phyloP scores from a whole-genome alignment of 2,888 invertebrate species.

The Aporophyla lueneburgensis region DNA sequence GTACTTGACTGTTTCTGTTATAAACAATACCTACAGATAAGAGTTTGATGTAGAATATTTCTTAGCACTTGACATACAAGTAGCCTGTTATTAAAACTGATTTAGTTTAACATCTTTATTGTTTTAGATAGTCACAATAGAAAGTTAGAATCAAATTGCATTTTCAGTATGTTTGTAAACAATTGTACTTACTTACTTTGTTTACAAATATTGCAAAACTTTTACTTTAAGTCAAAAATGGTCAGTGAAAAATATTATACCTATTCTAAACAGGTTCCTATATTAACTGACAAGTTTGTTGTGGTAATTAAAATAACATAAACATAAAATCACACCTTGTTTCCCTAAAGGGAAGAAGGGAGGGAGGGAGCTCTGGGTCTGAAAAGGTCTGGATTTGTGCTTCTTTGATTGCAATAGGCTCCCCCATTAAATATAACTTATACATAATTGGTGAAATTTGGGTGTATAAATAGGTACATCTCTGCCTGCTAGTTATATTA shows the following conservation, averaged over 20 bases:
- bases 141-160: not conserved
- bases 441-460: not conserved
- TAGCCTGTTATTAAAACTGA: not conserved
- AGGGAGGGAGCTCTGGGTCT: not conserved
- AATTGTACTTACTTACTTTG: not conserved
- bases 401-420: too few relatives aligned
- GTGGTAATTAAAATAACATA: too few relatives aligned
- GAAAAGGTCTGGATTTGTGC: not conserved
- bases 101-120: not conserved
- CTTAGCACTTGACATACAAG: not conserved
- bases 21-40: not conserved
- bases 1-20: not conserved
- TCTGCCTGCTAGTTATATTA: not conserved
- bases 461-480: not conserved
- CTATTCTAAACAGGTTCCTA: not conserved
- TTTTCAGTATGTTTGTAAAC: slow-evolving; percentile 8
- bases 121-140: not conserved
- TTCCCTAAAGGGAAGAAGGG: not conserved
- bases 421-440: not conserved
- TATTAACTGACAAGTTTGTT: not conserved
- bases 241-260: not conserved
- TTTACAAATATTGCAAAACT: not conserved
- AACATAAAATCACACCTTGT: not conserved
- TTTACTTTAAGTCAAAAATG: not conserved
- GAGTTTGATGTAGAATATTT: slow-evolving; percentile 4